These are phyloP conservation scores for Ferdinandea cuprea DNA, from an alignment of 2,888 invertebrate species.

Conservation along the genomic window DNA sequence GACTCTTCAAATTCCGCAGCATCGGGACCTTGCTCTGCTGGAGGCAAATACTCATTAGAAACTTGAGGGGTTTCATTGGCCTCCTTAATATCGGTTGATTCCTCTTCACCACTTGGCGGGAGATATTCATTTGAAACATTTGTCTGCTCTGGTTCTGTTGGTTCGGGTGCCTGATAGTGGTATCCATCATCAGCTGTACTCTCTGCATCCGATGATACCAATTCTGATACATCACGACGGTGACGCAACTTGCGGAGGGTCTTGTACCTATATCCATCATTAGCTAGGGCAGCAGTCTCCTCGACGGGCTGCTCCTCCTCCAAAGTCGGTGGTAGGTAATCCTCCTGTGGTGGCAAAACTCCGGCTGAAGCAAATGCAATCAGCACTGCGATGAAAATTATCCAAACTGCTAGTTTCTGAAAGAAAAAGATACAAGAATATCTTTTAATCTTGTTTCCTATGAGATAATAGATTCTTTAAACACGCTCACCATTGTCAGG, in stretches of 20 bases:
- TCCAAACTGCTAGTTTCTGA: conserved; percentile 62
- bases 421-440: conserved; percentile 32
- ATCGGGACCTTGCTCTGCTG: conserved; percentile 14
- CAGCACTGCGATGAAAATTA: conserved; percentile 48
- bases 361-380: conserved; percentile 50
- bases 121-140: conserved; percentile 70
- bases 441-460: not conserved
- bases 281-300: conserved; percentile 54
- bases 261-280: conserved; percentile 75
- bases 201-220: conserved; percentile 75
- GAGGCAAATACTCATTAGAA: conserved; percentile 73
- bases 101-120: conserved; percentile 76
- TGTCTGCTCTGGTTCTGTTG: not conserved
- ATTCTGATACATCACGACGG: conserved; percentile 80
- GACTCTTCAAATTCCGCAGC: not conserved
- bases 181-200: conserved; percentile 76
- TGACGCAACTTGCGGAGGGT: conserved; percentile 70
- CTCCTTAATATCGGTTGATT: conserved; percentile 47
- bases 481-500: conserved; percentile 57
- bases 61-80: conserved; percentile 17
- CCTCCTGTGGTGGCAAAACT: conserved; percentile 48
- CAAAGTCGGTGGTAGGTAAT: conserved; percentile 48
- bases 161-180: conserved; percentile 72
- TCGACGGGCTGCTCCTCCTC: conserved; percentile 46
- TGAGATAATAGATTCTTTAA: not conserved